Base-by-base conservation (phyloP, 2,888 invertebrate genomes). In the Phasia obesa region DNA sequence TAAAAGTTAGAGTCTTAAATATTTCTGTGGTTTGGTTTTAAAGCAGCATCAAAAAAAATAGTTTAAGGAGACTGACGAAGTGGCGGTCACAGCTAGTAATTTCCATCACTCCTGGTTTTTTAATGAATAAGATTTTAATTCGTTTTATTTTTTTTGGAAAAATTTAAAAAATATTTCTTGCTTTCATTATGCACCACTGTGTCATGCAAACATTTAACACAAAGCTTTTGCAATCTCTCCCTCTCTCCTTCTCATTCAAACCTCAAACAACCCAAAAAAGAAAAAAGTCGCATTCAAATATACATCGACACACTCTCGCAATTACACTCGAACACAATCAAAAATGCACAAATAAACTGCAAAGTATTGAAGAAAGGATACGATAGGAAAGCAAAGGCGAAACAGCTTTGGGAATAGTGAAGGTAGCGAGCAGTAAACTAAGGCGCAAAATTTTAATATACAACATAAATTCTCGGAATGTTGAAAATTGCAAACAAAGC, bases 331-430 rank as follows among this genome's bases (percentile, higher is more conserved):
- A 25, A 67, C 31, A 47, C 55, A 76, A 67, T 67, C 67, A 75
- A 79, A 70, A 75, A 65, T 78, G 74, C 79, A 79, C 75, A 79
- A 79, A 83, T 83, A 83, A 83, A 83, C 71, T 79, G 71, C 51
- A 71, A 71, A 60, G 60, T 71, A 76, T 71, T 62, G 67, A 76
- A 79, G 67, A 64, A 49, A 64, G 57, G 49, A 75, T 49, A n/a
- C n/a, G n/a, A n/a, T n/a, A n/a, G n/a, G n/a, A n/a, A n/a, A n/a
- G n/a, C 13, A 23, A 49, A 38, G 49, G 65, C 57, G 65, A 35
- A 75, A 59, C 57, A 15, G 65, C 75, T 42, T 19, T 35, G 65
- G 65, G 75, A 59, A 31, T 70, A 55, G 49, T 59, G 11, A 23
- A 57, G 42, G 47, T 51, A 21, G 38, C 15, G 23, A 21, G 38